Percentiles rank a stretch among this genome's conserved stretches.
These are phyloP conservation scores for Asteroscopus sphinx DNA, from an alignment of 2,888 invertebrate genomes.

Conservation along the genomic window DNA sequence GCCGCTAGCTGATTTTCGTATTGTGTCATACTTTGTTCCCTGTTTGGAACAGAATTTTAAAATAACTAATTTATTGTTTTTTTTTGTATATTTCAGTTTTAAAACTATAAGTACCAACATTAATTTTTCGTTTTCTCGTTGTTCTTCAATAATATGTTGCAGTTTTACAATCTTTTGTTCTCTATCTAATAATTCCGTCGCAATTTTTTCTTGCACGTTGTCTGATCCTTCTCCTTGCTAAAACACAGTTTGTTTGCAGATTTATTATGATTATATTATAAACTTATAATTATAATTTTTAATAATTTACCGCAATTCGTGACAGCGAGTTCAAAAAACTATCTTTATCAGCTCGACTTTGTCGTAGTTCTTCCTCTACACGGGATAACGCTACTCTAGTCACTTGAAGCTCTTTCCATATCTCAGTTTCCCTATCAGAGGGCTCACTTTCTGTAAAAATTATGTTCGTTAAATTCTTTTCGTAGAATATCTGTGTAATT, in stretches of 20 bases:
- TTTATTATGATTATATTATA: too few species aligned
- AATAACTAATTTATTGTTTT: neutral
- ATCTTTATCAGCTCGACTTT: slow-evolving; percentile 85
- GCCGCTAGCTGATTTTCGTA: slow-evolving; percentile 78
- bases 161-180: slow-evolving; percentile 78
- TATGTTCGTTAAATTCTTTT: slow-evolving; percentile 6
- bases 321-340: slow-evolving; percentile 84
- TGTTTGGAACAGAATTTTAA: slow-evolving; percentile 42
- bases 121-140: slow-evolving; percentile 75
- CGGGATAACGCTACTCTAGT: slow-evolving; percentile 72
- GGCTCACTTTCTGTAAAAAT: slow-evolving; percentile 76
- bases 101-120: slow-evolving; percentile 64
- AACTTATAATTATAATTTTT: too few species aligned
- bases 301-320: slow-evolving; percentile 80
- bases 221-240: slow-evolving; percentile 78
- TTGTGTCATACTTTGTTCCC: slow-evolving; percentile 79
- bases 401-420: slow-evolving; percentile 86
- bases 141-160: slow-evolving; percentile 75
- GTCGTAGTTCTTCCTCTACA: slow-evolving; percentile 79
- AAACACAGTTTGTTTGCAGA: slow-evolving; percentile 24
- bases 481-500: neutral
- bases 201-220: slow-evolving; percentile 77
- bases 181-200: slow-evolving; percentile 76
- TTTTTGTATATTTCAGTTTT: too few species aligned
- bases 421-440: slow-evolving; percentile 82